These are phyloP conservation scores for Hydrotaea diabolus DNA, from an alignment of 2,888 invertebrate genomes.

Conservation along the genomic window DNA sequence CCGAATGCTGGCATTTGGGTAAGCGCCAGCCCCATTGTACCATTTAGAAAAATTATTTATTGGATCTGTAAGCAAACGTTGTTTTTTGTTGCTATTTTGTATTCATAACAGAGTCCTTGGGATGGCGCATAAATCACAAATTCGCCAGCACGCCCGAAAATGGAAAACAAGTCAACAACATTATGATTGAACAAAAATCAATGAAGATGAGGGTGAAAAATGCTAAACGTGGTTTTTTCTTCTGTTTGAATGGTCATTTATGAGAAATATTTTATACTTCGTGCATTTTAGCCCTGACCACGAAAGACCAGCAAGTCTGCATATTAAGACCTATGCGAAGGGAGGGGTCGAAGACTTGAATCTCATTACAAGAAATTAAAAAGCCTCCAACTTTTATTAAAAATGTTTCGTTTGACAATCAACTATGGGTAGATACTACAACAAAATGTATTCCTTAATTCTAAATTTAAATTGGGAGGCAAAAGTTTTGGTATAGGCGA, in stretches of 20 bases:
- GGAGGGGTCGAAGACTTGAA: not conserved
- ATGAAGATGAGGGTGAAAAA: not conserved
- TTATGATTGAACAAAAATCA: conserved; percentile 3
- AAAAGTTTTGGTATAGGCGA: too few relatives aligned
- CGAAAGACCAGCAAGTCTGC: not conserved
- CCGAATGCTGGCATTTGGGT: not conserved
- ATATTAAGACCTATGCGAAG: not conserved
- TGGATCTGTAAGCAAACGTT: not conserved
- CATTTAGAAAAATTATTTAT: not conserved
- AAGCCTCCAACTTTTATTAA: too few relatives aligned
- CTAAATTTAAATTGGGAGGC: too few relatives aligned
- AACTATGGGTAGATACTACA: too few relatives aligned
- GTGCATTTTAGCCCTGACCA: not conserved
- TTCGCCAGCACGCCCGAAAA: not conserved
- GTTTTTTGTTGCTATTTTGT: conserved; percentile 21
- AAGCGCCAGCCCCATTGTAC: not conserved
- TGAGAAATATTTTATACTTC: conserved; percentile 16
- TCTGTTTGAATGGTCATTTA: not conserved
- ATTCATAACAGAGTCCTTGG: conserved; percentile 5
- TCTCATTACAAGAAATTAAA: too few relatives aligned
- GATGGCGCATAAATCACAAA: conserved; percentile 14
- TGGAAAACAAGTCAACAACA: not conserved
- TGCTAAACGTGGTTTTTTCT: not conserved
- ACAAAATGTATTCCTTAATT: too few relatives aligned
- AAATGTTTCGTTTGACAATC: too few relatives aligned